phyloP scores from a whole-genome alignment of 2,888 invertebrate genomes.

The Augochlorella aurata region DNA sequence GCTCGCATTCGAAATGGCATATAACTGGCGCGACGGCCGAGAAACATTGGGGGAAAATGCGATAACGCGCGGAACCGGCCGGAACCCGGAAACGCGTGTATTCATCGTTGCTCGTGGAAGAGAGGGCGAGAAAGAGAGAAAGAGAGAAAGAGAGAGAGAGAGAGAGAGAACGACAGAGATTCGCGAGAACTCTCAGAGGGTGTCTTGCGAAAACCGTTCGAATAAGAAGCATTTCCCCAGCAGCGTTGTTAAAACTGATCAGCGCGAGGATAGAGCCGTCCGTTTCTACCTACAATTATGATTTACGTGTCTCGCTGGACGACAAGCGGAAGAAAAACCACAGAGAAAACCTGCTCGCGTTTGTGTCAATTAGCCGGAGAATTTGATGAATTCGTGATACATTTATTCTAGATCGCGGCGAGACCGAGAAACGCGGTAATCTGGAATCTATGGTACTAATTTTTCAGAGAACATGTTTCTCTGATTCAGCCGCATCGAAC shows the following conservation, averaged over 20 bases:
- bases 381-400: neutral
- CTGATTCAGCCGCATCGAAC: neutral
- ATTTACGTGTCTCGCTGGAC: constrained; percentile 25
- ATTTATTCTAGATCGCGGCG: neutral
- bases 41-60: constrained; percentile 8
- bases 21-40: neutral
- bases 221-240: constrained; percentile 11
- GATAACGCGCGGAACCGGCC: constrained; percentile 2
- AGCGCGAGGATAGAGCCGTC: constrained; percentile 46
- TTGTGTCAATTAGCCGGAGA: neutral
- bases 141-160: neutral
- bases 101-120: neutral
- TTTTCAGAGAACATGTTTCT: neutral
- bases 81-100: constrained; percentile 26
- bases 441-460: neutral
- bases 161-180: neutral
- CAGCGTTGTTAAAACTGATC: constrained; percentile 52
- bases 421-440: neutral
- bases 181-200: neutral
- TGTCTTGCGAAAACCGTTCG: constrained; percentile 25
- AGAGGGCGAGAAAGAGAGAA: neutral
- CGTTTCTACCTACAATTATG: constrained; percentile 38
- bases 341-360: neutral
- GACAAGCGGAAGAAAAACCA: constrained; percentile 16
- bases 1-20: constrained; percentile 19